Percentiles rank a stretch among this genome's conserved stretches.
phyloP scores from a whole-genome alignment of 2,113 vertebrate genomes.

The Cathartes aura region DNA sequence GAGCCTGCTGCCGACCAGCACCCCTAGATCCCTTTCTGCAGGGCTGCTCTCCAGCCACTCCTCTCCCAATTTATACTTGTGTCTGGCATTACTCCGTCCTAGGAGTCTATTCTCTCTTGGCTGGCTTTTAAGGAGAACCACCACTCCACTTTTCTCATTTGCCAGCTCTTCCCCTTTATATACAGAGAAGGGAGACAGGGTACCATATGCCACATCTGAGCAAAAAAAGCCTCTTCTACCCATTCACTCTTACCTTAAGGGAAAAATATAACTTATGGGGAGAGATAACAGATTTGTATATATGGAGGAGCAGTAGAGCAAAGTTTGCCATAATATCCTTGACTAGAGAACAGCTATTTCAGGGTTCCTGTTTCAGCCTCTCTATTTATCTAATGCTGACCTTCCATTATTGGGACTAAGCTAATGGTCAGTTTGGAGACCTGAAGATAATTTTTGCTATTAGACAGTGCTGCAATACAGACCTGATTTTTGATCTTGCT shows the following conservation, averaged over 20 bases:
- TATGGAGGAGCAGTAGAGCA: background rate
- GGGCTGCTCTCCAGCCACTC: background rate
- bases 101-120: background rate
- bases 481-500: background rate
- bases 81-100: background rate
- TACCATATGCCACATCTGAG: background rate
- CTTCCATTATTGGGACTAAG: background rate
- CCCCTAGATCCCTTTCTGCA: background rate
- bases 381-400: background rate
- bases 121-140: background rate
- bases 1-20: background rate
- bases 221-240: background rate
- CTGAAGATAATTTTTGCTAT: background rate
- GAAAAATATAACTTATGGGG: background rate
- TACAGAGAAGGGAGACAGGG: background rate
- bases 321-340: background rate
- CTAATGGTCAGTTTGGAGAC: background rate
- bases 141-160: background rate
- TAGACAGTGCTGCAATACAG: background rate
- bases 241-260: background rate
- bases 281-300: background rate
- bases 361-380: background rate
- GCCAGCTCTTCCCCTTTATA: background rate
- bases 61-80: background rate
- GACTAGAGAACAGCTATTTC: background rate